Evolutionary conservation across 2,113 vertebrate species (phyloP), one percentile per base, ranked within the genome.

Genomic region (Circaetus gallicus): DNA sequence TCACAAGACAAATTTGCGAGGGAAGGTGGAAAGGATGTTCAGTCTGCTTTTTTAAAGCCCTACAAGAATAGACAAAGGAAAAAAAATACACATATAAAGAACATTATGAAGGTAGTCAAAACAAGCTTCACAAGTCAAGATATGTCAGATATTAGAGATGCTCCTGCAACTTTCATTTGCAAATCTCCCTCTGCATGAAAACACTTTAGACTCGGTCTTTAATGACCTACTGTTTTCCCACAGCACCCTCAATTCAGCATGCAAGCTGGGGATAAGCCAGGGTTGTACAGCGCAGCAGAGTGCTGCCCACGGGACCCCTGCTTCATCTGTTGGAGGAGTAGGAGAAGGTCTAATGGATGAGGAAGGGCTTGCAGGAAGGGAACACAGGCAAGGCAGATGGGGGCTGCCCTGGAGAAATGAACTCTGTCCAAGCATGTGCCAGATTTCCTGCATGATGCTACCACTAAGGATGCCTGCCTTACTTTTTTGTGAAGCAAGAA

Each of bases 281-380:
- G n/a, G 26, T 4, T 66, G 28, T 15, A 52, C 9, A 73, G 31
- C 1, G 1, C 3, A 84, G 56, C 28, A 42, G 26, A 15, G 25
- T 36, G 52, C 0, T 65, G 69, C 26, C 63, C 47, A 42, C 0
- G 0, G 40, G 17, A 72, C 8, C 6, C 63, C 19, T 19, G 18
- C 22, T 66, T 70, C 16, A 31, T 26, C 76, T 78, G 36, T 16
- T 62, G 63, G 59, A 65, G 45, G 16, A 72, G 25, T 1, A 71
- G 61, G 38, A 79, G 45, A 32, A 72, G 42, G 17, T 66, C 42
- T 63, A 28, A 40, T 1, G 52, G 66, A 52, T n/a, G 15, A 80
- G 36, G 32, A 80, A 53, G 11, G 38, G n/a, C 20, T 6, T 42
- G 18, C 29, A 72, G 52, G n/a, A 70, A 91, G 13, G 29, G 50